These are phyloP conservation scores for Centropus bengalensis DNA, from an alignment of 2,113 vertebrate species.

Conservation along the genomic window DNA sequence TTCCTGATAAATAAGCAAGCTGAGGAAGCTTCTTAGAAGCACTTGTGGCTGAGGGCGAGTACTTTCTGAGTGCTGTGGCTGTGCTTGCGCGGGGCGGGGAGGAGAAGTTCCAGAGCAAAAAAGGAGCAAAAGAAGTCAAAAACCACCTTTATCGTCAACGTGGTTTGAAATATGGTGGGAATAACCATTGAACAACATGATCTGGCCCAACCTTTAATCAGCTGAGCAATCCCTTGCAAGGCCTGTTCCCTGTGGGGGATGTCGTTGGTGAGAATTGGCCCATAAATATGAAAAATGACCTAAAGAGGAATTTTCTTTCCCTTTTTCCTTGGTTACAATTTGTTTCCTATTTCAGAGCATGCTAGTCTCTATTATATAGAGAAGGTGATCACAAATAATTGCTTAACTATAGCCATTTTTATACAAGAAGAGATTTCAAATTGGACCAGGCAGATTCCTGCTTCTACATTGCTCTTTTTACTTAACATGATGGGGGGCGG, in stretches of 20 bases:
- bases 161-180: slow-evolving; percentile 20
- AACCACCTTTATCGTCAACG: neutral
- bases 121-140: slow-evolving; percentile 51
- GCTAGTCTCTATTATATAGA: neutral
- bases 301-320: neutral
- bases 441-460: neutral
- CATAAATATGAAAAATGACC: neutral
- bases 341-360: neutral
- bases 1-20: slow-evolving; percentile 42
- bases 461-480: neutral
- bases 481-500: neutral
- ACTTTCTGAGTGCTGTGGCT: slow-evolving; percentile 54
- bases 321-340: neutral
- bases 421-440: neutral
- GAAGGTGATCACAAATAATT: neutral
- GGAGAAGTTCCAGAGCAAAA: slow-evolving; percentile 61
- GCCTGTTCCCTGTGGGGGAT: neutral
- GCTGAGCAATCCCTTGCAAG: neutral
- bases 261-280: neutral
- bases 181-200: neutral
- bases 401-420: neutral
- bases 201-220: neutral
- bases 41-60: slow-evolving; percentile 69
- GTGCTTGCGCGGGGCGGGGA: slow-evolving; percentile 20
- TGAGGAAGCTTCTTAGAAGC: slow-evolving; percentile 69